phyloP scores from a whole-genome alignment of 2,797 vertebrate genomes.

The Acrocephalus scirpaceus region DNA sequence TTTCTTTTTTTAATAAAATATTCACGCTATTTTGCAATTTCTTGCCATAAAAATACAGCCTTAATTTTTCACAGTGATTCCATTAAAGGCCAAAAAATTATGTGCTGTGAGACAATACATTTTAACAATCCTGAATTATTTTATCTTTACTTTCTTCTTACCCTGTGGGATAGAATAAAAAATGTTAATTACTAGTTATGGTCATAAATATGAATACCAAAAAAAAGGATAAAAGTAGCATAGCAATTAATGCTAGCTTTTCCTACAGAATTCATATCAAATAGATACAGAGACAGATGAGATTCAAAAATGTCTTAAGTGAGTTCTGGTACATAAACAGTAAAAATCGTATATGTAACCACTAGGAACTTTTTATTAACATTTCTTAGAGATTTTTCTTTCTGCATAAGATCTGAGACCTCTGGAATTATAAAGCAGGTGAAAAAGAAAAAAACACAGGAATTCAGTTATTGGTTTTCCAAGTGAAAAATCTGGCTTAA shows the following conservation, averaged over 20 bases:
- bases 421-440: not conserved
- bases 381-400: not conserved
- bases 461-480: not conserved
- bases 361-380: not conserved
- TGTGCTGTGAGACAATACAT: not conserved
- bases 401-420: fast-evolving
- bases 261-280: not conserved
- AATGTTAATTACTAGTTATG: not conserved
- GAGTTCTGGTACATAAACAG: not conserved
- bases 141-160: not conserved
- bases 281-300: not conserved
- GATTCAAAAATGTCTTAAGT: not conserved
- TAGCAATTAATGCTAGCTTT: fast-evolving
- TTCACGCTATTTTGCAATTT: not conserved
- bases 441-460: not conserved
- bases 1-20: not conserved
- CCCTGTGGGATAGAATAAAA: not conserved
- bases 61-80: not conserved
- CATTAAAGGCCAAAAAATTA: not conserved
- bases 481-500: not conserved
- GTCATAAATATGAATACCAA: not conserved
- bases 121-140: not conserved
- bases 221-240: not conserved
- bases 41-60: not conserved
- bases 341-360: not conserved